Evolutionary conservation across 1,140 invertebrate species (phyloP), one percentile per base, ranked within the genome.

Genomic region (Ceratitis capitata): DNA sequence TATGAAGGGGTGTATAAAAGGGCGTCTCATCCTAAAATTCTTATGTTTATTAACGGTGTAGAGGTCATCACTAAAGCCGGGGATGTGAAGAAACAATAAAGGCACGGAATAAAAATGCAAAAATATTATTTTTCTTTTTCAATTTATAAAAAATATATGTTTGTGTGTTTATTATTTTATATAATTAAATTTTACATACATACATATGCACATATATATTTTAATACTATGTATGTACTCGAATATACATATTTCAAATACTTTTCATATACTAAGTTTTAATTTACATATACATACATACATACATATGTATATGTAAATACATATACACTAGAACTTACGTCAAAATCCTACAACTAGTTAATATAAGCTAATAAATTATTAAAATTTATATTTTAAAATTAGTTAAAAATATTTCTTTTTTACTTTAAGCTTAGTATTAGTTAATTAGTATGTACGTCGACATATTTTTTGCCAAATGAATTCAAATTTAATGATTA

Each of bases 141-240:
- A 78, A 47, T 78, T 78, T 39, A 78, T 78, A 78, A 78, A 78
- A 78, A 78, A 78, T 78, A 78, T 78, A 78, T n/a, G n/a, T 78
- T 78, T 78, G 45, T 78, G n/a, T 78, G 39, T 78, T 78, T 78
- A 78, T 78, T 78, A n/a, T n/a, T 78, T 78, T 78, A 78, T n/a
- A 78, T 3, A 45, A 45, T 78, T 78, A 35, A 78, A 78, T 42
- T 78, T 78, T 35, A 45, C 39, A 61, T 26, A 61, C 29, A 61
- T 12, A 26, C 7, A 61, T 19, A 53, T 53, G 5, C 51, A 49
- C 7, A 19, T 53, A 53, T n/a, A n/a, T n/a, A n/a, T n/a, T n/a
- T n/a, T n/a, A n/a, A n/a, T n/a, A n/a, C n/a, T n/a, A n/a, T n/a
- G n/a, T n/a, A n/a, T n/a, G n/a, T n/a, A n/a, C n/a, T n/a, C n/a